phyloP scores from a whole-genome alignment of 2,888 invertebrate genomes.

The Caenorhabditis wallacei region DNA sequence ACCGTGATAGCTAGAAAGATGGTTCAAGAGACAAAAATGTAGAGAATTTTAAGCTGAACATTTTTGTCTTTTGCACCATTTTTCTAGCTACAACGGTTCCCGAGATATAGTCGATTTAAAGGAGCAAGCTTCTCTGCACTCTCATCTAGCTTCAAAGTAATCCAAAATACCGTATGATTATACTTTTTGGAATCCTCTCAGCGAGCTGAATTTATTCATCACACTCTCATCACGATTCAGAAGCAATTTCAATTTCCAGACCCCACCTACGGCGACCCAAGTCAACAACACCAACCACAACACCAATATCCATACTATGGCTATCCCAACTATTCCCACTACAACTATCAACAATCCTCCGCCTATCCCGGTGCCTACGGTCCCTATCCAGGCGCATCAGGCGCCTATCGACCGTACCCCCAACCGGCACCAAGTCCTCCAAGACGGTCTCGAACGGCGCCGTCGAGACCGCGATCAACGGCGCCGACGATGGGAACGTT shows the following conservation, averaged over 20 bases:
- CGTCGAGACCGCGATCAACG: constrained; percentile 71
- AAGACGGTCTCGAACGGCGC: constrained; percentile 76
- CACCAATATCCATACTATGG: constrained; percentile 64
- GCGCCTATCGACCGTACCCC: constrained; percentile 76
- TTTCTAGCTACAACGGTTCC: too few relatives aligned
- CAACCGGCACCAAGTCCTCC: constrained; percentile 77
- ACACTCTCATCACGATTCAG: too few relatives aligned
- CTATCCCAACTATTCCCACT: constrained; percentile 60
- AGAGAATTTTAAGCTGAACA: too few relatives aligned
- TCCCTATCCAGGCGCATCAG: constrained; percentile 69
- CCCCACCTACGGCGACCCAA: constrained; percentile 59
- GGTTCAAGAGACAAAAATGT: too few relatives aligned
- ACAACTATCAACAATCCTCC: constrained; percentile 61
- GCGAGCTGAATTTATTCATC: too few relatives aligned
- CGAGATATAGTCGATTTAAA: too few relatives aligned
- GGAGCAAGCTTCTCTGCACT: too few relatives aligned
- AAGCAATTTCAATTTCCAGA: constrained; percentile 49
- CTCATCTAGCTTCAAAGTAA: too few relatives aligned
- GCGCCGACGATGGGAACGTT: constrained; percentile 62
- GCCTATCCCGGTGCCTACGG: constrained; percentile 74
- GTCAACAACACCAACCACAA: constrained; percentile 45
- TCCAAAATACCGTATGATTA: too few relatives aligned
- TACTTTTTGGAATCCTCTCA: constrained; percentile 9
- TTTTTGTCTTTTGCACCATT: too few relatives aligned
- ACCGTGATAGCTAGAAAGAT: too few relatives aligned